phyloP scores from a whole-genome alignment of 2,888 invertebrate genomes.

The Limulus polyphemus region DNA sequence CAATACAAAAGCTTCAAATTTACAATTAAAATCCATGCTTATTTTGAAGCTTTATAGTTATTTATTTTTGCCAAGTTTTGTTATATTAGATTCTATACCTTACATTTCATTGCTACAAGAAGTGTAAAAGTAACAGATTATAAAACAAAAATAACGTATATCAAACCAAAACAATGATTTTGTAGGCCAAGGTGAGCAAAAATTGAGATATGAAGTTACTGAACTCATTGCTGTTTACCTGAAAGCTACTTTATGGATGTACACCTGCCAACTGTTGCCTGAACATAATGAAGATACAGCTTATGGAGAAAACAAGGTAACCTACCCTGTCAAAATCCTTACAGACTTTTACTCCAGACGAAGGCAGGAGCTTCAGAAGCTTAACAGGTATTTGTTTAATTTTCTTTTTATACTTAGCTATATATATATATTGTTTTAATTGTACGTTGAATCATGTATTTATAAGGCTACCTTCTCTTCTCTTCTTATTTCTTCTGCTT shows the following conservation, averaged over 20 bases:
- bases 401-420: neutral
- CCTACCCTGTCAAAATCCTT: conserved; percentile 34
- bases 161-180: conserved; percentile 34
- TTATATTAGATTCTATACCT: no score
- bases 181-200: conserved; percentile 42
- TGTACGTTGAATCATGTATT: no score
- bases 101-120: no score
- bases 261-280: conserved; percentile 61
- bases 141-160: no score
- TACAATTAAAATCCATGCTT: no score
- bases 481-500: no score
- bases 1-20: no score
- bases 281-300: conserved; percentile 41
- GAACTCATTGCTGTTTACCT: conserved; percentile 59
- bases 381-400: conserved; percentile 29
- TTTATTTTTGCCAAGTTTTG: no score
- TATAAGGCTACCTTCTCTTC: no score
- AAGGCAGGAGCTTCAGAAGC: conserved; percentile 32
- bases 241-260: conserved; percentile 66
- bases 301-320: conserved; percentile 27
- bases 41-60: no score
- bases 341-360: conserved; percentile 32
- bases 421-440: no score
- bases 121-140: no score
- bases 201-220: conserved; percentile 50